These are phyloP conservation scores for Perizoma flavofasciatum DNA, from an alignment of 2,888 invertebrate species.

Conservation along the genomic window DNA sequence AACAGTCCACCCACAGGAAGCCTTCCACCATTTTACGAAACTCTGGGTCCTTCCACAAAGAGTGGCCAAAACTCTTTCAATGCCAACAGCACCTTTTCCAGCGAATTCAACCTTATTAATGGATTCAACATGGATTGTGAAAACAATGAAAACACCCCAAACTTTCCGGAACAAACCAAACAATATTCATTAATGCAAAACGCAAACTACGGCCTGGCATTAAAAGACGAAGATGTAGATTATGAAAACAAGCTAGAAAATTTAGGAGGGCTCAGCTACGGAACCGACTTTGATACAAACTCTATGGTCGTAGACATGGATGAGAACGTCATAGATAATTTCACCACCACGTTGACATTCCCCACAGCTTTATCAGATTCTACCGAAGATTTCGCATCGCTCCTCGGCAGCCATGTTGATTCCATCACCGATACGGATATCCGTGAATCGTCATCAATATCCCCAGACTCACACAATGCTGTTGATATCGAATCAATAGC, in stretches of 20 bases:
- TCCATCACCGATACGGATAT: slow-evolving; percentile 86
- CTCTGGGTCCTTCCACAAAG: slow-evolving; percentile 86
- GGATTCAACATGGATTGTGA: slow-evolving; percentile 91
- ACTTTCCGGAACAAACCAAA: slow-evolving; percentile 84
- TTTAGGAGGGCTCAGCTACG: slow-evolving; percentile 83
- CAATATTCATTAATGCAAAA: slow-evolving; percentile 92
- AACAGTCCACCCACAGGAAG: slow-evolving; percentile 95
- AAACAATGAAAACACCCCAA: slow-evolving; percentile 84
- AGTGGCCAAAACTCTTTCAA: slow-evolving; percentile 90
- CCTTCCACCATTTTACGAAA: slow-evolving; percentile 95
- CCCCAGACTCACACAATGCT: slow-evolving; percentile 86
- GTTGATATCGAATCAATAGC: slow-evolving; percentile 90
- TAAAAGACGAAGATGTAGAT: slow-evolving; percentile 92
- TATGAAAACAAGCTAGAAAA: slow-evolving; percentile 91
- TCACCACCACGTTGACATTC: slow-evolving; percentile 92
- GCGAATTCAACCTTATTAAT: slow-evolving; percentile 87
- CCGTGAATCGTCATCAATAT: slow-evolving; percentile 88
- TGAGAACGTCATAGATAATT: slow-evolving; percentile 90
- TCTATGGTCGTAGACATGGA: slow-evolving; percentile 94
- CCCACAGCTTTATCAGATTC: slow-evolving; percentile 91
- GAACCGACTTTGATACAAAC: slow-evolving; percentile 86
- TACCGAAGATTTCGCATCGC: slow-evolving; percentile 89
- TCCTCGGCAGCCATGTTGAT: slow-evolving; percentile 89
- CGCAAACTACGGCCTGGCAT: slow-evolving; percentile 90
- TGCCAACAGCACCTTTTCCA: slow-evolving; percentile 86